Evolutionary conservation across 37 sponge, comb jelly and placozoan genomes (phyloP).

Genomic region (Corticium candelabrum): DNA sequence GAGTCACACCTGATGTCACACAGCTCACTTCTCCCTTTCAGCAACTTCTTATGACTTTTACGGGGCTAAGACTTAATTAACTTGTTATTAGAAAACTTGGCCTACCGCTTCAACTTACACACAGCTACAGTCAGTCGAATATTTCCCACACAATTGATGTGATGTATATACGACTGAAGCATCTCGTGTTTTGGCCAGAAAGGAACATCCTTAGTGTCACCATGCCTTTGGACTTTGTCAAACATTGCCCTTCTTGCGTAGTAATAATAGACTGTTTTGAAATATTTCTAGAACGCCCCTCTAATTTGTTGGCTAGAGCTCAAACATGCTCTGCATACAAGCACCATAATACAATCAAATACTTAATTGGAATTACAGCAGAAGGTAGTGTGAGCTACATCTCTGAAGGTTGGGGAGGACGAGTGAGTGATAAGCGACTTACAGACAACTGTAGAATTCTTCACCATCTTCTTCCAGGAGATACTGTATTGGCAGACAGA

Average conservation of each 20-base stretch:
- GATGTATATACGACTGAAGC: not conserved
- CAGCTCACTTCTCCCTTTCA: constrained; percentile 3
- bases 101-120: not conserved
- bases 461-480: constrained; percentile 16
- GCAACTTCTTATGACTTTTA: constrained; percentile 23
- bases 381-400: not conserved
- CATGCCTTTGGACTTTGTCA: constrained; percentile 48
- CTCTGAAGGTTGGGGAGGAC: constrained; percentile 49
- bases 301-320: constrained; percentile 12
- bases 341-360: constrained; percentile 5
- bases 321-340: constrained; percentile 1
- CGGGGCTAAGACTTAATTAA: constrained; percentile 22
- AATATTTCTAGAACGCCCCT: constrained; percentile 22
- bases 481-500: constrained; percentile 38
- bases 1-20: not conserved
- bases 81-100: not conserved
- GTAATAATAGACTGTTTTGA: constrained; percentile 53
- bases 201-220: constrained; percentile 8
- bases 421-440: constrained; percentile 35
- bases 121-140: not conserved
- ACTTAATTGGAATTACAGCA: constrained; percentile 5
- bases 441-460: constrained; percentile 52
- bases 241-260: constrained; percentile 22
- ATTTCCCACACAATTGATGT: not conserved
- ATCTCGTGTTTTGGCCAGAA: constrained; percentile 7